These are phyloP conservation scores for Teinopalpus imperialis DNA, from an alignment of 2,888 invertebrate species.

Conservation along the genomic window DNA sequence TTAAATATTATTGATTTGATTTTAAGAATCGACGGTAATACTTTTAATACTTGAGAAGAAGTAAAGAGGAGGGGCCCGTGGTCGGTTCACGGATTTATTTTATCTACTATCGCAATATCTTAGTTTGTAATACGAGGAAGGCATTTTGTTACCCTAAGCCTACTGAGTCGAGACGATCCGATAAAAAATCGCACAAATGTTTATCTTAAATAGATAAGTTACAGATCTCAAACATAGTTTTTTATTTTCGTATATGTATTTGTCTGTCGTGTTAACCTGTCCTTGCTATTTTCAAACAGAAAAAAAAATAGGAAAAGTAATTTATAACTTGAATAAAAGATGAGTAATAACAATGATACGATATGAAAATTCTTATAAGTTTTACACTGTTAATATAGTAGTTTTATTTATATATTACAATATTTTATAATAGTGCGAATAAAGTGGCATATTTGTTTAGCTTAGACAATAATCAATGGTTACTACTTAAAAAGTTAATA, in stretches of 20 bases:
- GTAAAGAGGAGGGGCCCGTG: slow-evolving; percentile 25
- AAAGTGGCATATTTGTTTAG: no score
- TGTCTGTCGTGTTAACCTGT: no score
- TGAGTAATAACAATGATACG: no score
- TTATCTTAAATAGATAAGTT: slow-evolving; percentile 39
- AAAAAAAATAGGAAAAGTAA: no score
- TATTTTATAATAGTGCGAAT: no score
- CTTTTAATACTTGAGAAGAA: slow-evolving; percentile 9
- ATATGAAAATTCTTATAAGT: no score
- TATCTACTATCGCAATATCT: slow-evolving; percentile 52
- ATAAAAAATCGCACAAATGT: slow-evolving; percentile 36
- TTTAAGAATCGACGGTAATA: slow-evolving; percentile 34
- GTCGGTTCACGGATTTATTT: slow-evolving; percentile 31
- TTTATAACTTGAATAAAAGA: no score
- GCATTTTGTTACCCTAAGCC: slow-evolving; percentile 42
- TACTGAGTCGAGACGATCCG: slow-evolving; percentile 28
- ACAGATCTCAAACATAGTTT: slow-evolving; percentile 18
- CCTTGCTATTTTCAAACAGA: no score
- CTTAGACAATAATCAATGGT: no score
- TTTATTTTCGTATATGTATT: neutral
- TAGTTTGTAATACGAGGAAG: slow-evolving; percentile 58
- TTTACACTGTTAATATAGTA: no score
- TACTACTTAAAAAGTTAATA: slow-evolving; percentile 2
- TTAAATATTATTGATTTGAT: slow-evolving; percentile 51
- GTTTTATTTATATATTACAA: no score